These are phyloP conservation scores for Calycopis cecrops DNA, from an alignment of 1,140 invertebrate genomes.

Conservation along the genomic window DNA sequence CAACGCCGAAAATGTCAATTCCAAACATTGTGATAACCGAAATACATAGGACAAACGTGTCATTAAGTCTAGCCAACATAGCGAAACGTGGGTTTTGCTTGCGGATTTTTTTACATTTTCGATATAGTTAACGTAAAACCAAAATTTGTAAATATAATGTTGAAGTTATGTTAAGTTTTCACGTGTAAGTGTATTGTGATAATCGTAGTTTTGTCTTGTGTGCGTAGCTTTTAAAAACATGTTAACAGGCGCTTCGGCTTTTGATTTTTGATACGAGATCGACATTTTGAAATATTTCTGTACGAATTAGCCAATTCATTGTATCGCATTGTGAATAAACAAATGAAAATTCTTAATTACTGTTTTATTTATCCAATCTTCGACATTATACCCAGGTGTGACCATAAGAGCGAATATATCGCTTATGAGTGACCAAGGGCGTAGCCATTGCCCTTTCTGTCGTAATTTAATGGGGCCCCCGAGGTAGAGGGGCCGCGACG, in stretches of 20 bases:
- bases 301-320: constrained; percentile 21
- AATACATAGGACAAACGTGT: no score
- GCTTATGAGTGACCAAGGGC: no score
- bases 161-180: constrained; percentile 48
- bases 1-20: no score
- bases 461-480: no score
- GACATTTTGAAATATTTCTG: constrained; percentile 26
- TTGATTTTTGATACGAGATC: constrained; percentile 28
- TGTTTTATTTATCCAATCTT: neutral
- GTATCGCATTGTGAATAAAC: constrained; percentile 5
- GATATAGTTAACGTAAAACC: constrained; percentile 14
- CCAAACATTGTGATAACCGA: no score
- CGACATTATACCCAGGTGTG: no score
- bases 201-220: constrained; percentile 38
- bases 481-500: no score
- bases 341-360: neutral
- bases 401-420: no score
- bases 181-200: constrained; percentile 52
- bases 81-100: no score
- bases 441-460: no score
- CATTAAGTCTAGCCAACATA: no score
- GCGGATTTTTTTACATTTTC: no score
- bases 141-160: constrained; percentile 63
- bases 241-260: neutral
- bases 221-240: constrained; percentile 6